These are phyloP conservation scores for Pygocentrus nattereri DNA, from an alignment of 2,797 vertebrate genomes.

Conservation along the genomic window DNA sequence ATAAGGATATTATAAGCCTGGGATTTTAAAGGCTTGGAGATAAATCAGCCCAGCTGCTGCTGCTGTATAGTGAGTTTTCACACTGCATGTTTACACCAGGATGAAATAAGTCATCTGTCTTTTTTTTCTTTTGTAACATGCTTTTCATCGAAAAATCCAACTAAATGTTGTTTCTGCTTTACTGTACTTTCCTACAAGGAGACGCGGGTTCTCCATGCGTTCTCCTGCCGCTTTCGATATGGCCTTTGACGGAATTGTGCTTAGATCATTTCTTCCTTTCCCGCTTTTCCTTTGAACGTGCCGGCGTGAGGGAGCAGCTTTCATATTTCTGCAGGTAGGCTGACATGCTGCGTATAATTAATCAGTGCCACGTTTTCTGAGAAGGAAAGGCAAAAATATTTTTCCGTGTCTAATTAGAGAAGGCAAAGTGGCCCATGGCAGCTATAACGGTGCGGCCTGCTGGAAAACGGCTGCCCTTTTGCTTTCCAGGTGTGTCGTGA, in stretches of 20 bases:
- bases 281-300: conserved; percentile 33
- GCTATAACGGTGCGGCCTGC: conserved; percentile 10
- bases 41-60: too few relatives aligned
- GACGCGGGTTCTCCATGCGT: conserved; percentile 1
- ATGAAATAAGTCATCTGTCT: background rate
- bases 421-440: conserved; percentile 13
- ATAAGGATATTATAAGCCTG: too few relatives aligned
- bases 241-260: conserved; percentile 10
- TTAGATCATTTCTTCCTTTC: conserved; percentile 41
- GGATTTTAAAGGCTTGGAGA: too few relatives aligned
- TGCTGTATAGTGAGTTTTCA: background rate
- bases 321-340: conserved; percentile 33
- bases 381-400: conserved; percentile 25
- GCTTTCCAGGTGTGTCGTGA: conserved; percentile 52
- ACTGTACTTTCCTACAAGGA: conserved; percentile 25
- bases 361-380: conserved; percentile 50
- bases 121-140: background rate
- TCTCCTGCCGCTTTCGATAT: background rate
- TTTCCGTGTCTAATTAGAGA: conserved; percentile 44
- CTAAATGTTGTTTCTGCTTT: conserved; percentile 16
- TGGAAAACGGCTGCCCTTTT: conserved; percentile 25
- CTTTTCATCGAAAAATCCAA: background rate
- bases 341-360: conserved; percentile 43
- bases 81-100: background rate
- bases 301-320: conserved; percentile 10